Percentiles rank a stretch among this genome's conserved stretches.
Evolutionary conservation across 2,113 vertebrate genomes (phyloP).

Genomic region (Sus scrofa): DNA sequence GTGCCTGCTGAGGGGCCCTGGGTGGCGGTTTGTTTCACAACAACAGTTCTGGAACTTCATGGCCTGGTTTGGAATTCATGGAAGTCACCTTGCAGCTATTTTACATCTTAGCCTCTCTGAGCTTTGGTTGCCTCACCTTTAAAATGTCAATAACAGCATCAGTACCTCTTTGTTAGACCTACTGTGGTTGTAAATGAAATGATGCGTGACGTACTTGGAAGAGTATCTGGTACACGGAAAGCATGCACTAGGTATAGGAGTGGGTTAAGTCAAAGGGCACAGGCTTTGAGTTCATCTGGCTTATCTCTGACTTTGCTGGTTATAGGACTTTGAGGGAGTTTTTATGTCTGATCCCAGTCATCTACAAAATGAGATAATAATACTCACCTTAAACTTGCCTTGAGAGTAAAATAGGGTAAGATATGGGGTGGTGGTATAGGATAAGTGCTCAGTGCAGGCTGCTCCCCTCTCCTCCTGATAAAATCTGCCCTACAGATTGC

Average conservation of each 20-base stretch:
- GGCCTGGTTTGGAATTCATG: not conserved
- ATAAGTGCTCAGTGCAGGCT: no score
- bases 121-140: not conserved
- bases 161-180: not conserved
- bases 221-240: not conserved
- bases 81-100: not conserved
- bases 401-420: not conserved
- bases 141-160: not conserved
- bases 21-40: not conserved
- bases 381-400: not conserved
- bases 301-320: not conserved
- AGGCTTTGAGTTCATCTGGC: not conserved
- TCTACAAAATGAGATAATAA: not conserved
- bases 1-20: not conserved
- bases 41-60: not conserved
- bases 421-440: no score
- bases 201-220: not conserved
- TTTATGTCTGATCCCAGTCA: not conserved
- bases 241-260: accelerated
- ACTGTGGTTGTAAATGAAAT: not conserved
- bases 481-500: not conserved
- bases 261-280: not conserved
- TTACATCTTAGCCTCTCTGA: not conserved
- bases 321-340: not conserved
- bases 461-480: not conserved